phyloP scores from a whole-genome alignment of 2,797 vertebrate genomes.

The Fundulus diaphanus region DNA sequence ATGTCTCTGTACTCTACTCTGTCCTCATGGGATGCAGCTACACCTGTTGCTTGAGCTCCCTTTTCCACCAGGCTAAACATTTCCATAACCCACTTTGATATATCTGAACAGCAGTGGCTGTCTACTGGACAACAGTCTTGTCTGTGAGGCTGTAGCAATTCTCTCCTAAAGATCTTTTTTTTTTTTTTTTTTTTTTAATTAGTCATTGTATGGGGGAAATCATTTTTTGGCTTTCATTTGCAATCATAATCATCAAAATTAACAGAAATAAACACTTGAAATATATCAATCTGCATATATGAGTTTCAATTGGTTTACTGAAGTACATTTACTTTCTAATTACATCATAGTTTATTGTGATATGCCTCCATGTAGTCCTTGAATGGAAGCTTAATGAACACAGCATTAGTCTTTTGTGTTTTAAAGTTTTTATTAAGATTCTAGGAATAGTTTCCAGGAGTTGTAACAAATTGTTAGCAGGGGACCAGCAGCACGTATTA shows the following conservation, averaged over 20 bases:
- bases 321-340: neutral
- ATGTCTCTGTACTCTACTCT: no score
- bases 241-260: neutral
- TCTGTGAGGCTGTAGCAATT: neutral
- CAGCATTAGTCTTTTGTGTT: constrained; percentile 40
- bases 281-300: neutral
- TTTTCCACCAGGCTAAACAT: neutral
- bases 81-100: neutral
- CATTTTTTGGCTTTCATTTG: neutral
- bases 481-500: constrained; percentile 74
- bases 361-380: neutral
- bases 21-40: neutral
- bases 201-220: neutral
- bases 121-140: neutral
- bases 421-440: constrained; percentile 78
- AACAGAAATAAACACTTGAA: neutral
- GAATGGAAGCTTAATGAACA: constrained; percentile 10
- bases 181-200: neutral
- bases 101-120: neutral
- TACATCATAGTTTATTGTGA: neutral
- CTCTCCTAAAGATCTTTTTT: neutral
- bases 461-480: constrained; percentile 72
- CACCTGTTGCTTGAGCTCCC: neutral
- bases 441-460: constrained; percentile 71
- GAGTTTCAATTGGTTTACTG: neutral